A percentile compares a stretch with the other conserved stretches of the same genome.
Conservation (phyloP, 2,888 invertebrate species). For the Sphaeridia pumilis region DNA sequence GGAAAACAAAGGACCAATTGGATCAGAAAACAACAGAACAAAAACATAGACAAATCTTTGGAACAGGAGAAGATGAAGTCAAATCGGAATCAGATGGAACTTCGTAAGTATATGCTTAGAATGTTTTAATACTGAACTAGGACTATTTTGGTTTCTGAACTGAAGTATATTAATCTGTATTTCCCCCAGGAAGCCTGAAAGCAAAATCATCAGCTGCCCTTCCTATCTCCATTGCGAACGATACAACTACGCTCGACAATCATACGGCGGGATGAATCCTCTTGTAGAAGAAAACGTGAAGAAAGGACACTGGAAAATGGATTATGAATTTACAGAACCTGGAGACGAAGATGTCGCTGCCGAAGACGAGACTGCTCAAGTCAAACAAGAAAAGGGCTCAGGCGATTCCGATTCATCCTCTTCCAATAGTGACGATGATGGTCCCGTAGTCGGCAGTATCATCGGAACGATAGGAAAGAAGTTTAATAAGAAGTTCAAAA, state of each 20-base stretch:
- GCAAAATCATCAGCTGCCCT: constrained; percentile 39
- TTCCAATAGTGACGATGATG: background rate
- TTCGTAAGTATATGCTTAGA: too few species aligned
- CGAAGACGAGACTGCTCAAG: background rate
- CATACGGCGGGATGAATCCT: constrained; percentile 86
- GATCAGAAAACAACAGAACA: constrained; percentile 22
- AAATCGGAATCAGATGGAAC: too few species aligned
- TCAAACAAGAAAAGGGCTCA: background rate
- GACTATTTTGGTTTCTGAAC: too few species aligned
- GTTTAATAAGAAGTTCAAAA: background rate
- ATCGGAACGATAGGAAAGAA: constrained; percentile 6
- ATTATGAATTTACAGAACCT: constrained; percentile 3
- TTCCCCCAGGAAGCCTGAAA: too few species aligned
- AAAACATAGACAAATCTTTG: constrained; percentile 23
- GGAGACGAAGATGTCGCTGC: background rate
- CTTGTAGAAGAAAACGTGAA: constrained; percentile 58
- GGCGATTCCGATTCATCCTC: background rate
- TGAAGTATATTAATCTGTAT: too few species aligned
- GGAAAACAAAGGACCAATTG: constrained; percentile 24
- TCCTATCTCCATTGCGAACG: constrained; percentile 68
- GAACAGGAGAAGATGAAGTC: too few species aligned
- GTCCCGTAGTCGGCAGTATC: constrained; percentile 4
- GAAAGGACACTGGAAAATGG: constrained; percentile 34
- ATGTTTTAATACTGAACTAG: too few species aligned
- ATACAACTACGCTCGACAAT: constrained; percentile 69